These are phyloP conservation scores for Polypedilum pembai DNA, from an alignment of 1,140 invertebrate species.

Conservation along the genomic window DNA sequence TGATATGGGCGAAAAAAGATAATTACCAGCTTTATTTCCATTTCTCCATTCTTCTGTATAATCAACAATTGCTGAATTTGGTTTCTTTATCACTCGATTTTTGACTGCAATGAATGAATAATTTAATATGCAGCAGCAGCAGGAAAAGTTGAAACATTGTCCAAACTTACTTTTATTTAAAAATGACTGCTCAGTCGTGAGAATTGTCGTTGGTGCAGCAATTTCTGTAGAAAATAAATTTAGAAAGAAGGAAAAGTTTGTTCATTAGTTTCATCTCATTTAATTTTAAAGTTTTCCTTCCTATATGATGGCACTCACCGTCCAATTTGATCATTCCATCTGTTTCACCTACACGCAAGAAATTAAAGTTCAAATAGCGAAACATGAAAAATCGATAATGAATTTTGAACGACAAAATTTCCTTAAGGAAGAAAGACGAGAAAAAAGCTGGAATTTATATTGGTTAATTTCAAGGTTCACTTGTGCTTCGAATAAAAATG, in stretches of 20 bases:
- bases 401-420: no score
- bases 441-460: neutral
- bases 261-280: constrained; percentile 26
- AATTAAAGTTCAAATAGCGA: neutral
- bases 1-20: neutral
- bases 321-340: constrained; percentile 87
- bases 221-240: neutral
- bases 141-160: neutral
- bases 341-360: constrained; percentile 50
- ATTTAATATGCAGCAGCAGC: neutral
- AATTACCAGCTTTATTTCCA: constrained; percentile 21
- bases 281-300: constrained; percentile 3
- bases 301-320: constrained; percentile 53
- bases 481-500: no score
- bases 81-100: constrained; percentile 2
- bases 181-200: constrained; percentile 2
- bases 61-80: neutral
- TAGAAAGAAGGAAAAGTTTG: neutral
- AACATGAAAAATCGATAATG: neutral
- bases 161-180: constrained; percentile 17
- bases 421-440: no score
- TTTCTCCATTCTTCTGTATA: constrained; percentile 17
- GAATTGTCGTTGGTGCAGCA: constrained; percentile 12
- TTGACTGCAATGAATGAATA: neutral
- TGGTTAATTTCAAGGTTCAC: no score